Evolutionary conservation across 2,888 invertebrate species (phyloP).

Genomic region (Dastarcus helophoroides): DNA sequence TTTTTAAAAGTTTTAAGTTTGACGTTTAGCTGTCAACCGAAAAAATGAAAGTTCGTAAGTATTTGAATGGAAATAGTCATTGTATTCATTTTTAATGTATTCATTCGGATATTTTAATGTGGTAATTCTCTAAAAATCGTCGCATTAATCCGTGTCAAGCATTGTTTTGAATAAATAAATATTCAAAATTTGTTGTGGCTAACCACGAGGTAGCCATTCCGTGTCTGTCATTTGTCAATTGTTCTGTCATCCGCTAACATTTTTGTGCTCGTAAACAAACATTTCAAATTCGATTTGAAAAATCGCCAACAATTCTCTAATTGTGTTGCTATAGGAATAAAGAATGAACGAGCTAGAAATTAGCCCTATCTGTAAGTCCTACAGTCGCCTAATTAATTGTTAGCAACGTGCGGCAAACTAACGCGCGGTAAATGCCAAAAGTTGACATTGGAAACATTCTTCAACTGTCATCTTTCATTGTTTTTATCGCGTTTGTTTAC

Average conservation of each 20-base stretch:
- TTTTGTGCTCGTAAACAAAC: slow-evolving; percentile 14
- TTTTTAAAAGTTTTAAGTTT: slow-evolving; percentile 15
- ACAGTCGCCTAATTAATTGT: slow-evolving; percentile 9
- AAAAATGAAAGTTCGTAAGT: slow-evolving; percentile 30
- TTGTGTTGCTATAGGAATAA: slow-evolving; percentile 14
- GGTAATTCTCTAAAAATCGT: slow-evolving; percentile 1
- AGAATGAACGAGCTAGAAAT: slow-evolving; percentile 9
- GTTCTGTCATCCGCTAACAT: slow-evolving; percentile 18
- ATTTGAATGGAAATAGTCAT: slow-evolving; percentile 10
- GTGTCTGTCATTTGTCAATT: slow-evolving; percentile 23
- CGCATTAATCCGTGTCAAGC: neutral
- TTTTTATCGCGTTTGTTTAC: slow-evolving; percentile 21
- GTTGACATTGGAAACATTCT: slow-evolving; percentile 21
- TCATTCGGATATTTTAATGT: neutral
- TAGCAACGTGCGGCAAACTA: slow-evolving; percentile 5
- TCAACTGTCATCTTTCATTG: slow-evolving; percentile 20
- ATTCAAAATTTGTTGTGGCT: neutral
- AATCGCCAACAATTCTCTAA: too few species aligned
- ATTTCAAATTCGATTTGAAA: slow-evolving; percentile 2
- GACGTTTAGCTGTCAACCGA: slow-evolving; percentile 18
- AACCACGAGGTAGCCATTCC: slow-evolving; percentile 28
- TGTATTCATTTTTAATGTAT: slow-evolving; percentile 2
- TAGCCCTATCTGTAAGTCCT: slow-evolving; percentile 5
- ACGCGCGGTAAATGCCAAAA: slow-evolving; percentile 21
- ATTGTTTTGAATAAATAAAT: neutral